Conservation (phyloP, 2,113 vertebrate genomes). For the Suncus etruscus region DNA sequence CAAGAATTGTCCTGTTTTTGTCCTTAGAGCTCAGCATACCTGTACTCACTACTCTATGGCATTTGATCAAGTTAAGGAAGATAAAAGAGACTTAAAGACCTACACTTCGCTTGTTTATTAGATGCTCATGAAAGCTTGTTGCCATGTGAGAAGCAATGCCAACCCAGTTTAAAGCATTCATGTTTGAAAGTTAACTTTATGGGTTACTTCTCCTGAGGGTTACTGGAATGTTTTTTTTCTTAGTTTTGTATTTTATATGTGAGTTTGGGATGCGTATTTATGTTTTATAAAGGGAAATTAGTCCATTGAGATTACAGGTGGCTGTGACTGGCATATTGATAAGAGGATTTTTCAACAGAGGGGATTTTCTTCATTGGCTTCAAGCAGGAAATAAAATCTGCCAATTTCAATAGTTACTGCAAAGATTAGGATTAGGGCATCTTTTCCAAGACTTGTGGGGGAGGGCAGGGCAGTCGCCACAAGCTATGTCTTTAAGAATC, state of each 20-base stretch:
- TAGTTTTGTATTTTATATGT: neutral
- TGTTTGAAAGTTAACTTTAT: constrained; percentile 21
- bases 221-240: neutral
- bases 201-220: neutral
- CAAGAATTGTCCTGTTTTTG: neutral
- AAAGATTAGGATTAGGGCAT: neutral
- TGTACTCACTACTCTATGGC: neutral
- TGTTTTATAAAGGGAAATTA: constrained; percentile 55
- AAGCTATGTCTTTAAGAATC: constrained; percentile 1
- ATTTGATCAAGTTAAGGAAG: constrained; percentile 20
- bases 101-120: constrained; percentile 54
- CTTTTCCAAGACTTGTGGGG: constrained; percentile 36
- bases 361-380: constrained; percentile 53
- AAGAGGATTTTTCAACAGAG: constrained; percentile 28
- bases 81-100: neutral
- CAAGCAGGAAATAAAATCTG: constrained; percentile 40
- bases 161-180: constrained; percentile 50
- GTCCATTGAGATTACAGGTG: neutral
- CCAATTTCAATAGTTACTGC: fast-evolving
- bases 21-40: neutral
- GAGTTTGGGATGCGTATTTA: constrained; percentile 19
- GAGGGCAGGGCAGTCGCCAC: neutral
- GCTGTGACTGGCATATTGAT: neutral
- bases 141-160: constrained; percentile 61
- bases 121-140: constrained; percentile 25